Base-by-base conservation (phyloP, 1,140 invertebrate species). In the Drosophila sechellia region DNA sequence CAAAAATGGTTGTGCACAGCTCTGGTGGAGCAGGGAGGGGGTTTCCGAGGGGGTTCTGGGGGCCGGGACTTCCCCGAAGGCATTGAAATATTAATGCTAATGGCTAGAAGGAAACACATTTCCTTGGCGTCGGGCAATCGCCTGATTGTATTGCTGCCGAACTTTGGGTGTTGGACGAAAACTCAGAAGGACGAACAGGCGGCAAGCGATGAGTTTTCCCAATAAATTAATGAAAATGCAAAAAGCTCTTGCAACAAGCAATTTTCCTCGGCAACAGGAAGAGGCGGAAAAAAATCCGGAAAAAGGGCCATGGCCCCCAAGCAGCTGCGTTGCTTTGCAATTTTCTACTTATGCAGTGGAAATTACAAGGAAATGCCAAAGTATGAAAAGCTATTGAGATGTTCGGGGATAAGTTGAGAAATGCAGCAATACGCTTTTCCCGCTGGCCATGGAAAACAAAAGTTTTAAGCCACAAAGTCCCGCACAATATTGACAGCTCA, bases 81-180 rank as follows among this genome's bases (percentile, higher is more conserved):
- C 75, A 89, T 81, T 86, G 79, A 87, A 86, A 87, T 86, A 86
- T 86, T 86, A 87, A 87, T 87, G 79, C 75, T 87, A 86, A 87
- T 86, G 83, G 75, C 70, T 66, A 64, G 45, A 87, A 57, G 70
- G 75, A 81, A 86, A 59, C 74, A 78, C 76, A 86, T 86, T 74
- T 74, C 71, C 70, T 54, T 74, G 72, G 72, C 56, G 74, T 77
- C 55, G 73, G 71, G 63, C 74, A 68, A 68, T 77, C 73, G 74
- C 69, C 69, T 87, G 81, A 85, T 85, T 85, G 81, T 81, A 79
- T 85, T 81, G 53, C 46, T 46, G 31, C 40, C 55, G 53, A 77
- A 56, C 65, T 70, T 77, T 71, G 54, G 72, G 73, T 55, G 55
- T 54, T 56, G 66, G 49, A 53, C 40, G 55, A 42, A 20, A 55